Base-by-base conservation (phyloP, 2,113 vertebrate genomes). In the Muscicapa adusta region DNA sequence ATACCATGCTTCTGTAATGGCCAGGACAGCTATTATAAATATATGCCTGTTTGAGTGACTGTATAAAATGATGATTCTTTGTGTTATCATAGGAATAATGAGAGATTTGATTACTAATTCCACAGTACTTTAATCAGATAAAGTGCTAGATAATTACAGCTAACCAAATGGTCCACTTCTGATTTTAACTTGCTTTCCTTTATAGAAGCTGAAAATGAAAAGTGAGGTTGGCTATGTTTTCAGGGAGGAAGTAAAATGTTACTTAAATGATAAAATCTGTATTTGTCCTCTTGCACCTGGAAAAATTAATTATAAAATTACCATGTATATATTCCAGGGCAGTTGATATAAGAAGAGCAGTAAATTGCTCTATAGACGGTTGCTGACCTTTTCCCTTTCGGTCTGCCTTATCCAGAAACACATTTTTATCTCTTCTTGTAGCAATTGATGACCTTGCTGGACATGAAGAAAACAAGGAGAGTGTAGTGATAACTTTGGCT, bases 51-150 rank as follows among this genome's bases (percentile, higher is more conserved):
- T 77, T 31, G 34, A 75, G 48, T 84, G 68, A 78, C 78, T 60
- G 34, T 73, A 23, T 70, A 62, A 95, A 80, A 79, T 84, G 48
- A 40, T 62, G 42, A 85, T 85, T 82, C 58, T 84, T 89, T 82
- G 51, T 67, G 38, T 61, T 93, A 31, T 56, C 31, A 16, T 12
- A 65, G 78, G 74, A 93, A 60, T 91, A 88, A 93, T 36, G 61
- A 89, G 58, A 90, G 65, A 85, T 85, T 73, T 84, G 91, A 18
- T 93, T 94, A 79, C 65, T 96, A 94, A 85, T 93, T 88, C 90
- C 53, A 47, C 63, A 61, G 76, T 61, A 47, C 24, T 94, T 93
- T 85, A 92, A 93, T 96, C 89, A 67, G 89, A 89, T 88, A 47
- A 94, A 91, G 74, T 75, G 67, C 74, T 68, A 45, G 81, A 62